These are phyloP conservation scores for Corydoras sp. DNA, from an alignment of 2,113 vertebrate genomes.

Conservation along the genomic window DNA sequence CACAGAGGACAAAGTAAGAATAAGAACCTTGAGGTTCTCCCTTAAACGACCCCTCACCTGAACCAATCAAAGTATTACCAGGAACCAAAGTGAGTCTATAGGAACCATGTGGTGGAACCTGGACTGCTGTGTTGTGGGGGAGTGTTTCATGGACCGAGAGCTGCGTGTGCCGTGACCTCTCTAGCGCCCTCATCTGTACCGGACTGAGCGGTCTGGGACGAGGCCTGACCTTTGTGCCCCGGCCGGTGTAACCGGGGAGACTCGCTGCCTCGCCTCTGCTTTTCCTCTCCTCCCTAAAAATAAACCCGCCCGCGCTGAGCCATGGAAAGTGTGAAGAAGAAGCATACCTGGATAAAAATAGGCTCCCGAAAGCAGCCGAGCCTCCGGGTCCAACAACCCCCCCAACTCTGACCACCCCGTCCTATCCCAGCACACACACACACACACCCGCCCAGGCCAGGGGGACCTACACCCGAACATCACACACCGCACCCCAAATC, in stretches of 20 bases:
- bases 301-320: conserved; percentile 1
- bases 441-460: not conserved
- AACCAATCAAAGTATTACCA: too few relatives aligned
- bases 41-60: too few relatives aligned
- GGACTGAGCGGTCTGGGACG: not conserved
- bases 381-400: not conserved
- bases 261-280: not conserved
- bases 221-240: not conserved
- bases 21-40: too few relatives aligned
- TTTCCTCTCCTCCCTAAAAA: conserved; percentile 21
- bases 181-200: not conserved
- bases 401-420: too few relatives aligned
- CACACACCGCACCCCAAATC: not conserved
- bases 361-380: not conserved
- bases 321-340: conserved; percentile 42
- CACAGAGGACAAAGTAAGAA: too few relatives aligned
- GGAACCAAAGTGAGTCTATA: too few relatives aligned
- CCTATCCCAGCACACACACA: not conserved
- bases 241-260: conserved; percentile 12
- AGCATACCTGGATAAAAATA: conserved; percentile 46
- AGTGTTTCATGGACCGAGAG: too few relatives aligned
- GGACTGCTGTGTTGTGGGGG: too few relatives aligned
- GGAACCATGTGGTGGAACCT: too few relatives aligned
- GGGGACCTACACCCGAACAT: too few relatives aligned
- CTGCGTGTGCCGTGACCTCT: not conserved